These are phyloP conservation scores for Drosophila subpulchrella DNA, from an alignment of 1,140 invertebrate species.

Conservation along the genomic window DNA sequence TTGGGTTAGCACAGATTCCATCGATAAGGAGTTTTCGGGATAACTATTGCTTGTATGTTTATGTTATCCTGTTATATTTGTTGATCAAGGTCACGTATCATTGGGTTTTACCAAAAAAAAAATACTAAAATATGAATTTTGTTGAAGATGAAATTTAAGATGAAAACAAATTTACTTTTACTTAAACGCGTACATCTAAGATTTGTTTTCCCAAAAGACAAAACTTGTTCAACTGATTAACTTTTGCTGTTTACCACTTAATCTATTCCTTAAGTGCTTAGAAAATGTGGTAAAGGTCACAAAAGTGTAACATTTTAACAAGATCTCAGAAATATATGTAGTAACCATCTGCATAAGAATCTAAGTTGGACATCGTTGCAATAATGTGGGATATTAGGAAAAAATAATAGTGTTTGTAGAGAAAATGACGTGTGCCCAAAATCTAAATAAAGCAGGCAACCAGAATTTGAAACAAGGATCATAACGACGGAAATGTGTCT, in stretches of 20 bases:
- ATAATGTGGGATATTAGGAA: background rate
- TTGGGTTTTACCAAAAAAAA: background rate
- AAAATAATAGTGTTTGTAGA: no score
- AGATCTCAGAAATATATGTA: background rate
- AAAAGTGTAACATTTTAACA: background rate
- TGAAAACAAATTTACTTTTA: no score
- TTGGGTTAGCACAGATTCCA: background rate
- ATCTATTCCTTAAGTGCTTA: background rate
- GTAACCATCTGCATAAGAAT: no score
- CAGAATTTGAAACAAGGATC: no score
- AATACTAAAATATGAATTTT: background rate
- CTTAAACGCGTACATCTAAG: no score
- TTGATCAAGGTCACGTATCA: conserved; percentile 3
- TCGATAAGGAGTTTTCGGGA: background rate
- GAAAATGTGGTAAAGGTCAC: background rate
- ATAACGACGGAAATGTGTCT: no score
- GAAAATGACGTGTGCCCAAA: no score
- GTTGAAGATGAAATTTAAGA: no score
- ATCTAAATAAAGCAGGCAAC: no score
- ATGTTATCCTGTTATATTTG: conserved; percentile 17
- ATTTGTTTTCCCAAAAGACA: background rate
- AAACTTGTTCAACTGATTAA: background rate
- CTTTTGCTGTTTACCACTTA: background rate
- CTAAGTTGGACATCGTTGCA: no score
- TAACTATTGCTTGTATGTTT: background rate